phyloP scores from a whole-genome alignment of 1,140 invertebrate species.

The Pseudoatta argentina region DNA sequence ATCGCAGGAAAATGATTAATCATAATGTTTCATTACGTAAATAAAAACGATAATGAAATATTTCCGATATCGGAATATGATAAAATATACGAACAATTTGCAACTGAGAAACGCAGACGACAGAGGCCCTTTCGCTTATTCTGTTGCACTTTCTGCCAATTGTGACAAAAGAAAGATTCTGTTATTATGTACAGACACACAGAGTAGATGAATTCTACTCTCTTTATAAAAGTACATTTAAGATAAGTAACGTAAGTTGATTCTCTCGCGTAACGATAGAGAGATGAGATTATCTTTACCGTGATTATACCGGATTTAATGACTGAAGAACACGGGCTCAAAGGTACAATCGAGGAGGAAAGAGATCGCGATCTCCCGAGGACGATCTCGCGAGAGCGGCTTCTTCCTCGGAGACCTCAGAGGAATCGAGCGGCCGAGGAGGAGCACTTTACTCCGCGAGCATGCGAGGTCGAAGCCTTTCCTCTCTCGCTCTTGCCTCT shows the following conservation, averaged over 20 bases:
- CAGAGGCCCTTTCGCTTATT: neutral
- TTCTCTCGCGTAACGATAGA: constrained; percentile 14
- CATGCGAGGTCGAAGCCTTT: constrained; percentile 67
- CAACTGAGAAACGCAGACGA: neutral
- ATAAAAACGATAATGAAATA: neutral
- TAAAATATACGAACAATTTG: neutral
- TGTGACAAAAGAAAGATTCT: neutral
- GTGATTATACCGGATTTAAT: constrained; percentile 49
- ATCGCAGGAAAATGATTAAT: neutral
- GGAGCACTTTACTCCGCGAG: constrained; percentile 50
- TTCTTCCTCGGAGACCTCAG: constrained; percentile 42
- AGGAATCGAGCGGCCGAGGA: constrained; percentile 18
- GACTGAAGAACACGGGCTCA: constrained; percentile 3
- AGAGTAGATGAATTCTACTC: neutral
- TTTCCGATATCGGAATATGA: neutral
- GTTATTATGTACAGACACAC: neutral
- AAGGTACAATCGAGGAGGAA: constrained; percentile 40
- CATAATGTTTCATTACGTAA: neutral
- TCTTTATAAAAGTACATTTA: neutral
- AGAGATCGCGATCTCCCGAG: constrained; percentile 51
- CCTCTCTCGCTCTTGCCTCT: constrained; percentile 26
- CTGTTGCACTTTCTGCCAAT: neutral
- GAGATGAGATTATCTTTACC: constrained; percentile 15
- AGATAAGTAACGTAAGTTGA: neutral
- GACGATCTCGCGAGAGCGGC: constrained; percentile 40